These are phyloP conservation scores for Cydia amplana DNA, from an alignment of 1,140 invertebrate species.

Conservation along the genomic window DNA sequence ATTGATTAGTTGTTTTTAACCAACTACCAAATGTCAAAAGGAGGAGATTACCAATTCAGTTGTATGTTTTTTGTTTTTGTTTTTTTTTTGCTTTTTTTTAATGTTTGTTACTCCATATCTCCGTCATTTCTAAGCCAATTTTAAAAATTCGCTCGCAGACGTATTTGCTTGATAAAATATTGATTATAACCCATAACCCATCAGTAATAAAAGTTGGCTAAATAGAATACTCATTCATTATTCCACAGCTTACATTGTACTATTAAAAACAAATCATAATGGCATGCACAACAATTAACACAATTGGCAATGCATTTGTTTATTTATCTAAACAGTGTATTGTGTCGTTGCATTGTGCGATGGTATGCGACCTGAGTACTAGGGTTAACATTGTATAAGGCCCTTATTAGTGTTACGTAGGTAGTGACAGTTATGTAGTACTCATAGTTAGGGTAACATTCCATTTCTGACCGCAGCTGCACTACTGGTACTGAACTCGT, in stretches of 20 bases:
- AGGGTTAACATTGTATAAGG: slow-evolving; percentile 29
- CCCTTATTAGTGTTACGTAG: slow-evolving; percentile 9
- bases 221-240: slow-evolving; percentile 20
- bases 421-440: background rate
- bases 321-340: slow-evolving; percentile 24
- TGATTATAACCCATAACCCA: background rate
- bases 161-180: no score
- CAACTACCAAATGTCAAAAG: no score
- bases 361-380: slow-evolving; percentile 9
- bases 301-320: background rate
- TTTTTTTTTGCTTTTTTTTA: no score
- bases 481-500: no score
- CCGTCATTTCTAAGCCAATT: no score
- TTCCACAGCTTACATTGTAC: slow-evolving; percentile 23
- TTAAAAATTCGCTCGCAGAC: no score
- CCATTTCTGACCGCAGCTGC: no score
- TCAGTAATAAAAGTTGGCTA: background rate
- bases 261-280: slow-evolving; percentile 25
- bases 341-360: slow-evolving; percentile 6
- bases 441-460: background rate
- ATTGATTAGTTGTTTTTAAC: no score
- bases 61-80: no score
- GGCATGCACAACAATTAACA: slow-evolving; percentile 21
- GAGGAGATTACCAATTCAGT: no score
- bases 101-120: no score